phyloP scores from a whole-genome alignment of 1,140 invertebrate species.

The Cyphomyrmex costatus region DNA sequence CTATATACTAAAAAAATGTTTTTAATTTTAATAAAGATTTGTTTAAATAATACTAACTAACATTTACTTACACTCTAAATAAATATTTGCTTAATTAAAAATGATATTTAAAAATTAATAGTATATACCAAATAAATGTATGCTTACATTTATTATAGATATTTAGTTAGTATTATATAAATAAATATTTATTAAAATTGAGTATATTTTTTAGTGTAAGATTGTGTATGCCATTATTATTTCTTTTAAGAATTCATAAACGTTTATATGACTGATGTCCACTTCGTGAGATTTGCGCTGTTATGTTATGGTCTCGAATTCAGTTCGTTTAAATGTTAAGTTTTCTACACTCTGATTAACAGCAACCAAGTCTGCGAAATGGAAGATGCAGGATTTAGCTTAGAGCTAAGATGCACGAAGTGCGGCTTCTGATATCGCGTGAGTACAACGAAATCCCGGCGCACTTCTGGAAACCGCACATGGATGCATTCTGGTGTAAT shows the following conservation, averaged over 20 bases:
- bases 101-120: no score
- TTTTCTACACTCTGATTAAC: slow-evolving; percentile 24
- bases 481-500: slow-evolving; percentile 55
- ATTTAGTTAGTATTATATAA: no score
- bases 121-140: no score
- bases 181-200: no score
- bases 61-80: no score
- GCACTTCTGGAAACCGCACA: slow-evolving; percentile 48
- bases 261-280: not conserved
- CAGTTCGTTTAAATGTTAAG: not conserved
- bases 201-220: not conserved
- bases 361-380: slow-evolving; percentile 19
- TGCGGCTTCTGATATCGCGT: slow-evolving; percentile 26
- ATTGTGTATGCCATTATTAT: not conserved
- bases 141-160: no score
- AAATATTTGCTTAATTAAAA: no score
- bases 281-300: not conserved
- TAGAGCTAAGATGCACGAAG: slow-evolving; percentile 29
- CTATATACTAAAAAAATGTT: no score
- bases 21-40: no score
- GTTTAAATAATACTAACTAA: no score
- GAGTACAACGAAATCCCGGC: slow-evolving; percentile 24
- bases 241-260: not conserved
- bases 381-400: slow-evolving; percentile 4
- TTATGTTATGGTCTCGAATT: not conserved